Base-by-base conservation (phyloP, 2,113 vertebrate genomes). In the Psilopogon haemacephalus region DNA sequence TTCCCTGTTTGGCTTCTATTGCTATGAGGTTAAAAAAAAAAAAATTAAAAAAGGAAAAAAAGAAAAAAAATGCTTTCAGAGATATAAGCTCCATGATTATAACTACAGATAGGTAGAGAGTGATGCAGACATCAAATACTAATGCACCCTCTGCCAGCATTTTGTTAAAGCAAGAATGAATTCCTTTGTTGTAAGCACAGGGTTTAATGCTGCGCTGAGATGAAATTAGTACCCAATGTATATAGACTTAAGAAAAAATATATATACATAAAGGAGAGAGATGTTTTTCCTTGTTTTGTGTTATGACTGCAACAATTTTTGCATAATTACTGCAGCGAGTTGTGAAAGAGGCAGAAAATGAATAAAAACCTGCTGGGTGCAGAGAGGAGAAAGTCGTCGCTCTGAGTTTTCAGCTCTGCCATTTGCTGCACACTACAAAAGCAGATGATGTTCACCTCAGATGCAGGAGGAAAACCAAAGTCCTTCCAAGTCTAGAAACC, bases 241-340 rank as follows among this genome's bases (percentile, higher is more conserved):
- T 16, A 91, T 42, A 88, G 48, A 67, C 56, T 3, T 94, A 87
- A 89, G 46, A 88, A 60, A 71, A 50, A 50, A 12, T 8, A 44
- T n/a, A n/a, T n/a, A n/a, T n/a, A n/a, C n/a, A 44, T 4, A 44
- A 44, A 14, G 18, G 15, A 48, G 12, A 50, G 48, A 21, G 1
- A 82, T 42, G 19, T 19, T 67, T 93, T 93, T 37, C 16, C 80
- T 84, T 88, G 19, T 75, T 92, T 84, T 19, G 9, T 83, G 16
- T 72, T 91, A 65, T 28, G 48, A 48, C 44, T 59, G 10, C 48
- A 94, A 88, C 16, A 26, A 91, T 77, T 96, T 96, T 81, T 86
- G 46, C 33, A 50, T 91, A 95, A 95, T 81, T 48, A 44, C 60
- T 94, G 86, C 70, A 96, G 71, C 21, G 91, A 95, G 44, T 78